Evolutionary conservation across 2,888 invertebrate genomes (phyloP), one percentile per base, ranked within the genome.

Genomic region (Noctua pronuba): DNA sequence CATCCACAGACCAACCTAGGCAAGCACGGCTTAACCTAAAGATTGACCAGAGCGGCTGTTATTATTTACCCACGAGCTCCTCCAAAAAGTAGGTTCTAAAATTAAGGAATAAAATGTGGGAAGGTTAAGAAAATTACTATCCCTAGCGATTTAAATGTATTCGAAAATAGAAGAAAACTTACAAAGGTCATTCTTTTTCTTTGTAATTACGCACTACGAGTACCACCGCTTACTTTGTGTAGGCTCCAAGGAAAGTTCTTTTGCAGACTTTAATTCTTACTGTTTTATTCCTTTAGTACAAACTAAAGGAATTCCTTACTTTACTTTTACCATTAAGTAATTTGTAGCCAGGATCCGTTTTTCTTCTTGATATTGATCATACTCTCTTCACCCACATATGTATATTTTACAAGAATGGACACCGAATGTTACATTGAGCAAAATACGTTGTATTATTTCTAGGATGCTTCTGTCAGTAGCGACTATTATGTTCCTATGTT

Each of bases 191-290:
- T 44, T 65, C n/a, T 35, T 44, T 52, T 64, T 65, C 11, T 44
- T 44, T 64, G 28, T 28, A 66, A 75, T 35, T 38, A 75, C 24
- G n/a, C 31, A 38, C 18, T 35, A 24, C n/a, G n/a, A n/a, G n/a
- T n/a, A n/a, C 52, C 5, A n/a, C 10, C 16, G 18, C 18, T 58
- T 41, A 21, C 38, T 31, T 35, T 28, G 13, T 38, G 28, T 7
- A 38, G 10, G 16, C 31, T 55, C 38, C 31, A 5, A 55, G 31
- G 11, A 38, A 46, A 24, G 1, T 46, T 44, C 41, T 13, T 16
- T 75, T 31, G 46, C 35, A 41, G 38, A 76, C 41, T 52, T 58
- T 60, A 60, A 49, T 66, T 66, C 18, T 66, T n/a, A 62, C 11
- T 69, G 11, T 68, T 77, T 21, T n/a, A 52, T 10, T 52, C 10